These are phyloP conservation scores for Oenanthe oenanthe DNA, from an alignment of 2,113 vertebrate genomes.

Conservation along the genomic window DNA sequence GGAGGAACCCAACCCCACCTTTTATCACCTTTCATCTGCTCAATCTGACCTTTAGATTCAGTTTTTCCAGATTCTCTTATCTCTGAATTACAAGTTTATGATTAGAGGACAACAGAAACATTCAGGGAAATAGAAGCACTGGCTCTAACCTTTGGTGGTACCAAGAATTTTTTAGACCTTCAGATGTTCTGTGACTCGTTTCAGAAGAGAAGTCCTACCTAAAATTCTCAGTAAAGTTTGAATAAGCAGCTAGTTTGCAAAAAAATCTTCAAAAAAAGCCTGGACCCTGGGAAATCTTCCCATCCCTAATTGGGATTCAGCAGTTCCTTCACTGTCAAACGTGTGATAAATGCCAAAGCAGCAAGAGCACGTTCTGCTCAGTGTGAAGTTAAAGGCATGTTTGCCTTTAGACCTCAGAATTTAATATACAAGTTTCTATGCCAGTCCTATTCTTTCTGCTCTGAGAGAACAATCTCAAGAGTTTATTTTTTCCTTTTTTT, in stretches of 20 bases:
- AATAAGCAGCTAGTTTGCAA: neutral
- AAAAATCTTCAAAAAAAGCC: slow-evolving; percentile 3
- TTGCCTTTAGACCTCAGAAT: slow-evolving; percentile 40
- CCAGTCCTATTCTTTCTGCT: neutral
- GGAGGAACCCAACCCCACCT: neutral
- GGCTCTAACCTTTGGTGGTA: neutral
- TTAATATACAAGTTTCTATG: slow-evolving; percentile 19
- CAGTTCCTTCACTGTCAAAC: neutral
- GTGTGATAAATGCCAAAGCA: slow-evolving; percentile 45
- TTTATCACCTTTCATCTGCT: neutral
- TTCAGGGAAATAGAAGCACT: neutral
- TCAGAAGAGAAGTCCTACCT: neutral
- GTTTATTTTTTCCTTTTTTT: neutral
- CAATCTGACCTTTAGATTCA: slow-evolving; percentile 18
- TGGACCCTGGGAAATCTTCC: slow-evolving; percentile 3
- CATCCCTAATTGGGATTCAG: slow-evolving; percentile 40
- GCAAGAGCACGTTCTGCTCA: neutral
- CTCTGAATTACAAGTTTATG: slow-evolving; percentile 25
- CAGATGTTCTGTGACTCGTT: neutral
- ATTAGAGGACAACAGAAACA: slow-evolving; percentile 33
- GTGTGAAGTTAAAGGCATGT: slow-evolving; percentile 22
- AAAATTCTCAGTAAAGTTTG: slow-evolving; percentile 21
- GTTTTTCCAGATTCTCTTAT: slow-evolving; percentile 31
- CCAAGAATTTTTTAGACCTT: neutral
- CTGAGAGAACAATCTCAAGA: neutral